Conservation (phyloP, 2,797 vertebrate genomes). For the Salarias fasciatus region DNA sequence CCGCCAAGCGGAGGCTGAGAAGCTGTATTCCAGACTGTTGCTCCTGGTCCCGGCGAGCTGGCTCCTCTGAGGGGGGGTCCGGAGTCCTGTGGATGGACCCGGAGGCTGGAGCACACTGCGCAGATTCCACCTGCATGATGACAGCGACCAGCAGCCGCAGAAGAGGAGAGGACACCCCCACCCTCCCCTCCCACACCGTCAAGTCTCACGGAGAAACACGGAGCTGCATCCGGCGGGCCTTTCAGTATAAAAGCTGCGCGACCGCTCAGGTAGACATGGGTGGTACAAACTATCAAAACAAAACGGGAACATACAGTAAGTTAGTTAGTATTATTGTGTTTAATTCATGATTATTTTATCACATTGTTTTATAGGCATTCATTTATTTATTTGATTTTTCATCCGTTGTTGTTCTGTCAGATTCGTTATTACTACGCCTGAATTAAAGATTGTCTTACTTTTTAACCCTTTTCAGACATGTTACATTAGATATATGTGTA, state of each 20-base stretch:
- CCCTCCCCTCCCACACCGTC: background rate
- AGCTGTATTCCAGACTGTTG: background rate
- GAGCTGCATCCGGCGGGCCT: background rate
- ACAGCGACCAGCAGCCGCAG: conserved; percentile 72
- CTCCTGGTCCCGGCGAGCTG: background rate
- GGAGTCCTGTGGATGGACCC: conserved; percentile 5
- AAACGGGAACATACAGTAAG: background rate
- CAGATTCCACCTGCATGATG: conserved; percentile 85
- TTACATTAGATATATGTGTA: too few relatives aligned
- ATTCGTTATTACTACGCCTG: too few relatives aligned
- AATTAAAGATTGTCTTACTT: too few relatives aligned
- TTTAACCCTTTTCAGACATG: too few relatives aligned
- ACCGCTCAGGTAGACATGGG: background rate
- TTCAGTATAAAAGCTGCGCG: conserved; percentile 48
- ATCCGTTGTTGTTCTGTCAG: too few relatives aligned
- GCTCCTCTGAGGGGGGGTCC: too few relatives aligned
- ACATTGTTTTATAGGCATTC: too few relatives aligned
- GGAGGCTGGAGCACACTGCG: conserved; percentile 53
- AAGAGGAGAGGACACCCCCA: conserved; percentile 24
- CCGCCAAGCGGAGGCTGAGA: conserved; percentile 11
- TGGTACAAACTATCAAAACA: conserved; percentile 33
- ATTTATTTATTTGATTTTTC: too few relatives aligned
- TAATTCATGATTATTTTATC: too few relatives aligned
- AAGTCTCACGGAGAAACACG: background rate
- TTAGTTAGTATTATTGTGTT: too few relatives aligned